A percentile compares a stretch with the other conserved stretches of the same genome.
Evolutionary conservation across 2,113 vertebrate genomes (phyloP).

Genomic region (Corythornis cristatus): DNA sequence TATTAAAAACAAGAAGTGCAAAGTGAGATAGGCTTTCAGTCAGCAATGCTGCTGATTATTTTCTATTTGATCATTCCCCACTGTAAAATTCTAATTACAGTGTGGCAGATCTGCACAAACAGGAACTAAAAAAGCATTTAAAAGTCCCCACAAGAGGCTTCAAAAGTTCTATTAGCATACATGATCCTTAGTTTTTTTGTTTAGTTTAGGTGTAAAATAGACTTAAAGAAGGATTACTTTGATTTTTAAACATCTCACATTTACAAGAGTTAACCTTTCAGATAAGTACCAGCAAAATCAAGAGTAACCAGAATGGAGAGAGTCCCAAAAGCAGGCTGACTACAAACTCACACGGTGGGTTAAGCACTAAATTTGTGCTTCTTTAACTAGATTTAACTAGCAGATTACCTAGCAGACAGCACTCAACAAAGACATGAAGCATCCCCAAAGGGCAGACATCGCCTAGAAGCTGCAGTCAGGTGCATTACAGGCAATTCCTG

Average conservation of each 20-base stretch:
- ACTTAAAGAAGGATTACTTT: neutral
- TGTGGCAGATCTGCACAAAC: neutral
- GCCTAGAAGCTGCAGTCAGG: neutral
- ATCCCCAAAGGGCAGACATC: neutral
- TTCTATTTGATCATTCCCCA: neutral
- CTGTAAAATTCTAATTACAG: neutral
- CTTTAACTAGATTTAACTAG: neutral
- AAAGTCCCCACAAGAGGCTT: neutral
- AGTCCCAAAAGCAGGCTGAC: neutral
- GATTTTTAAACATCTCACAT: neutral
- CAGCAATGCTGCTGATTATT: neutral
- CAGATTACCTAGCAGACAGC: neutral
- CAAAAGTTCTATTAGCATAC: neutral
- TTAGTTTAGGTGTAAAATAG: neutral
- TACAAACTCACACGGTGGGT: neutral
- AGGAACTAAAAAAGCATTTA: slow-evolving; percentile 3
- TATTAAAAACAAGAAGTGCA: neutral
- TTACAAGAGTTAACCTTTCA: neutral
- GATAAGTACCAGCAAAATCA: neutral
- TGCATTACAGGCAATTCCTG: neutral
- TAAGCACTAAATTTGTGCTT: neutral
- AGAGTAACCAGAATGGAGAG: neutral
- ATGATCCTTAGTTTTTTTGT: neutral
- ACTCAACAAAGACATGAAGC: neutral
- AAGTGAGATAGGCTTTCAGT: neutral